Percentiles rank a stretch among this genome's conserved stretches.
phyloP scores from a whole-genome alignment of 2,888 invertebrate genomes.

The Mimumesa dahlbomi region DNA sequence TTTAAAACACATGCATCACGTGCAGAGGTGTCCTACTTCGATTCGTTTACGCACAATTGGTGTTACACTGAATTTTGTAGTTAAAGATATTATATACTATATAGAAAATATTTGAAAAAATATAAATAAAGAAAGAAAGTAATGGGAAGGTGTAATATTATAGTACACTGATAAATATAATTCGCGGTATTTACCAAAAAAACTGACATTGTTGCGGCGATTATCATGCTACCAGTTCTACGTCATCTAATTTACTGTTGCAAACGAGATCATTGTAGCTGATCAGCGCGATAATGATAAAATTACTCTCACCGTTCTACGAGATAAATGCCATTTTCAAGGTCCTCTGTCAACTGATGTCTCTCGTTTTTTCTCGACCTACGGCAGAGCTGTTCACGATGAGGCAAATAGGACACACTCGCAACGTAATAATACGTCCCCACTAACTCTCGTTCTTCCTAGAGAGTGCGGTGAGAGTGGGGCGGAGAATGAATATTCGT shows the following conservation, averaged over 20 bases:
- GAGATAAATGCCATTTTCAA: slow-evolving; percentile 47
- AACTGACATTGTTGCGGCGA: slow-evolving; percentile 11
- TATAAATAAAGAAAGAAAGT: too few relatives aligned
- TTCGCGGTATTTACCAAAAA: slow-evolving; percentile 6
- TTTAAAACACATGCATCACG: too few relatives aligned
- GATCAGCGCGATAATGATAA: slow-evolving; percentile 52
- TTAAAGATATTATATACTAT: too few relatives aligned
- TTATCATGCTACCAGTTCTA: slow-evolving; percentile 10
- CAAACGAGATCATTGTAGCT: slow-evolving; percentile 51
- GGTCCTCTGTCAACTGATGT: slow-evolving; percentile 25
- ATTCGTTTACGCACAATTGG: too few relatives aligned
- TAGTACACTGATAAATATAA: too few relatives aligned
- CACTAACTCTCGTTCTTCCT: neutral
- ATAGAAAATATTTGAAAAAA: too few relatives aligned
- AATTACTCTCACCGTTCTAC: slow-evolving; percentile 50
- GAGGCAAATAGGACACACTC: too few relatives aligned
- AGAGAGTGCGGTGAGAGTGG: neutral
- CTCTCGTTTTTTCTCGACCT: slow-evolving; percentile 21
- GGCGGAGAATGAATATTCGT: too few relatives aligned
- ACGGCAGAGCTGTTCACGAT: neutral
- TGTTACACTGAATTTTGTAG: too few relatives aligned
- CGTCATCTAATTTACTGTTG: slow-evolving; percentile 49
- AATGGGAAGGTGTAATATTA: too few relatives aligned
- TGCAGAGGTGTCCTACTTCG: too few relatives aligned
- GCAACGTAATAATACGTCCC: too few relatives aligned